Percentiles rank a stretch among this genome's conserved stretches.
Conservation (phyloP, 2,888 invertebrate species). For the Erynnis tages region DNA sequence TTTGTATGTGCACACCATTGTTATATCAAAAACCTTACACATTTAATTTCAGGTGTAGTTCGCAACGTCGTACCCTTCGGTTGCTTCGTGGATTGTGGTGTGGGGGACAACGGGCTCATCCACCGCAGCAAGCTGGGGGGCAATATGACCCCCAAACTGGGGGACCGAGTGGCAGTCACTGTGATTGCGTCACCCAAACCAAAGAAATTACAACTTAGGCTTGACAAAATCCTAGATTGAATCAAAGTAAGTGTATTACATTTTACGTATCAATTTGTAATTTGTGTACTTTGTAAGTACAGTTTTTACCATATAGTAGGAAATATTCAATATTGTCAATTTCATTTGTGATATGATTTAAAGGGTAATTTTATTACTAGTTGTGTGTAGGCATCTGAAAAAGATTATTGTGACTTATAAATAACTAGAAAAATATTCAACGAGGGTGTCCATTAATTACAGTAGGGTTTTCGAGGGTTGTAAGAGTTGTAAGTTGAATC, state of each 20-base stretch:
- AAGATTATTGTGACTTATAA: no score
- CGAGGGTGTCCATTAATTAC: no score
- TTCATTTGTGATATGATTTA: no score
- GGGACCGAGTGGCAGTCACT: slow-evolving; percentile 85
- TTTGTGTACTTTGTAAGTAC: neutral
- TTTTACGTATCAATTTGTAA: neutral
- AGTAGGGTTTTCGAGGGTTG: no score
- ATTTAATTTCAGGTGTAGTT: slow-evolving; percentile 84
- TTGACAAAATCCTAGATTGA: slow-evolving; percentile 14
- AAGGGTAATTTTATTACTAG: no score
- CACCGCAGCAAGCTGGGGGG: slow-evolving; percentile 83
- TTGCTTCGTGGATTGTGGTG: slow-evolving; percentile 93
- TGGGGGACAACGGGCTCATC: slow-evolving; percentile 86
- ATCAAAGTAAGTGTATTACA: neutral
- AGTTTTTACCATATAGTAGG: no score
- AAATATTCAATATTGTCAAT: no score
- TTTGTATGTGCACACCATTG: no score
- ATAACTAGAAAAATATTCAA: no score
- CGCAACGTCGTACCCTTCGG: slow-evolving; percentile 95
- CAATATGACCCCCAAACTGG: slow-evolving; percentile 79
- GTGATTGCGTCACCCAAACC: slow-evolving; percentile 69
- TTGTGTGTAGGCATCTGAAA: no score
- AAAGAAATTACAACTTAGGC: slow-evolving; percentile 11
- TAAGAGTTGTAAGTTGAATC: no score
- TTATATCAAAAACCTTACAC: neutral